phyloP scores from a whole-genome alignment of 1,140 invertebrate genomes.

The Mesaphorura yosii region DNA sequence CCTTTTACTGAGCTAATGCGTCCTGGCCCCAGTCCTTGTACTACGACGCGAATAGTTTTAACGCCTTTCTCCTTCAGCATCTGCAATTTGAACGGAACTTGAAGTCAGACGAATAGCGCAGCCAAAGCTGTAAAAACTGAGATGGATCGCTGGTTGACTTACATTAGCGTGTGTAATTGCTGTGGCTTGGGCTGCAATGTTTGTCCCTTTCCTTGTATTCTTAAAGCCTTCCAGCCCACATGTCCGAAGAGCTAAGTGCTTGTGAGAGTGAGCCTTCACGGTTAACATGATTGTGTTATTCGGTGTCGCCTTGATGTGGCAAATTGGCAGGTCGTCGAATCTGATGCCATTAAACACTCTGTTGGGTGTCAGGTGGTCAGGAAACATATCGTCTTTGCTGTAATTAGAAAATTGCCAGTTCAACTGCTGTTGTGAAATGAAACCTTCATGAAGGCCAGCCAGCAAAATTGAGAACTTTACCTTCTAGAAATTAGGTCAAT shows the following conservation, averaged over 20 bases:
- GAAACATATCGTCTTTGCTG: constrained; percentile 58
- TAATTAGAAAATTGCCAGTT: constrained; percentile 32
- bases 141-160: constrained; percentile 37
- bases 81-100: constrained; percentile 51
- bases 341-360: constrained; percentile 61
- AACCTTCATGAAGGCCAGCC: no score
- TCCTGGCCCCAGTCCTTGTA: constrained; percentile 73
- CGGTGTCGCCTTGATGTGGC: constrained; percentile 61
- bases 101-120: no score
- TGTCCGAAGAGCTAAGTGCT: constrained; percentile 39
- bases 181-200: constrained; percentile 87
- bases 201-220: constrained; percentile 87
- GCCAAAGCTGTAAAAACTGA: no score
- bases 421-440: no score
- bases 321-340: constrained; percentile 67
- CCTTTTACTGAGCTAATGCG: constrained; percentile 88
- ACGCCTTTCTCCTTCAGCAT: constrained; percentile 57
- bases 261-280: constrained; percentile 53
- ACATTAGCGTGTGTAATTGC: constrained; percentile 62
- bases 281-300: constrained; percentile 83
- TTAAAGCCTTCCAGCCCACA: constrained; percentile 89
- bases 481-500: constrained; percentile 41
- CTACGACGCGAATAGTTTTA: constrained; percentile 57
- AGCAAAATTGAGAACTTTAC: constrained; percentile 11
- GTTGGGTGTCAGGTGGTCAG: constrained; percentile 55